Conservation (phyloP, 2,888 invertebrate species). For the Lepetodrilus schrolli region DNA sequence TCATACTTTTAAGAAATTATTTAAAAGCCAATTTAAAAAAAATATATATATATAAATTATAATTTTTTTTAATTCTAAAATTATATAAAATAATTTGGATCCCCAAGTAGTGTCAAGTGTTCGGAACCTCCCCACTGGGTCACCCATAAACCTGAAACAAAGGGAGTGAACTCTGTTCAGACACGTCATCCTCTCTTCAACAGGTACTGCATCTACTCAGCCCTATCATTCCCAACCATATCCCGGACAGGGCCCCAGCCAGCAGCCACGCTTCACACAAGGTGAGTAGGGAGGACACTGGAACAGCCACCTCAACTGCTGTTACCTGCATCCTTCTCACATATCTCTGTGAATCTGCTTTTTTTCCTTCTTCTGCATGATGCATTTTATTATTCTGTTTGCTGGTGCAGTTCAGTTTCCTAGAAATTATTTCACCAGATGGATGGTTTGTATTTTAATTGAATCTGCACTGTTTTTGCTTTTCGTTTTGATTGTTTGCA, state of each 20-base stretch:
- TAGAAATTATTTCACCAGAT: too few relatives aligned
- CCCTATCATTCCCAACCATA: constrained; percentile 14
- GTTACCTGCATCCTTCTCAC: constrained; percentile 9
- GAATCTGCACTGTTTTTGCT: constrained; percentile 8
- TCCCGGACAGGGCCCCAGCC: constrained; percentile 10
- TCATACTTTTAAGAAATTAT: too few relatives aligned
- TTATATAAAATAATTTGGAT: too few relatives aligned
- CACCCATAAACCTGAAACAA: too few relatives aligned
- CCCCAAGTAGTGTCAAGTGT: too few relatives aligned
- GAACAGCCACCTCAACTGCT: constrained; percentile 19
- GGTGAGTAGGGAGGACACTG: constrained; percentile 21
- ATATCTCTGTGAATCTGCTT: not conserved
- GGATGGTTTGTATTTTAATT: too few relatives aligned
- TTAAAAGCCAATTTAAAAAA: too few relatives aligned
- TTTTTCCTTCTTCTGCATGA: too few relatives aligned
- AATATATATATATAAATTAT: too few relatives aligned
- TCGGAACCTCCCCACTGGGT: too few relatives aligned
- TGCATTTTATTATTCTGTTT: not conserved
- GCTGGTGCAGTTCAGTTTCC: not conserved
- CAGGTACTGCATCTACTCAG: constrained; percentile 16
- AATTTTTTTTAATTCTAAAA: too few relatives aligned
- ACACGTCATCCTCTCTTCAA: constrained; percentile 6
- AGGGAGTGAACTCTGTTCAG: constrained; percentile 13
- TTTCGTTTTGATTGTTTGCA: constrained; percentile 6
- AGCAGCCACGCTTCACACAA: constrained; percentile 10